phyloP scores from a whole-genome alignment of 1,140 invertebrate genomes.

The Ostrea denselamellosa region DNA sequence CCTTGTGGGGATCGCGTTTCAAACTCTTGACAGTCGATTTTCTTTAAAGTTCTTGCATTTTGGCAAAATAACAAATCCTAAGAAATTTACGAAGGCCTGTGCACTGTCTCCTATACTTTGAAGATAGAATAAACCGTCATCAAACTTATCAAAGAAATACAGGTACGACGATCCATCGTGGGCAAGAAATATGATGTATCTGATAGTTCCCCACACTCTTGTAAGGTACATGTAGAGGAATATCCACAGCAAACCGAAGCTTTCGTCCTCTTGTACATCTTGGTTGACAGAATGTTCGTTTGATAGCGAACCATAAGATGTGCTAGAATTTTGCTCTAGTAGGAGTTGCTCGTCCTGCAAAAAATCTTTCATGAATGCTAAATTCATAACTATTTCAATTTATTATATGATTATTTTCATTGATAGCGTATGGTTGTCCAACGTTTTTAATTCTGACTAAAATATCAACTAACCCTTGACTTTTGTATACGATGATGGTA shows the following conservation, averaged over 20 bases:
- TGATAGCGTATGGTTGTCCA: no score
- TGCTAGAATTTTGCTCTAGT: background rate
- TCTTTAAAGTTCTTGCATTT: background rate
- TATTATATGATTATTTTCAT: no score
- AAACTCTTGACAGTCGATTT: background rate
- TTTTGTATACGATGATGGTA: background rate
- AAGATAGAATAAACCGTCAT: conserved; percentile 22
- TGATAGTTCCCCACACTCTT: background rate
- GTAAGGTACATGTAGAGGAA: conserved; percentile 37
- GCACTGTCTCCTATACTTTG: conserved; percentile 40
- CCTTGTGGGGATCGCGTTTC: no score
- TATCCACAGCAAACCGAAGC: conserved; percentile 25
- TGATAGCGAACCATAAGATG: background rate
- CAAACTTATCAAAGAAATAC: background rate
- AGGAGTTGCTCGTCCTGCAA: background rate
- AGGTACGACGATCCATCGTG: background rate
- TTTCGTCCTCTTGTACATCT: background rate
- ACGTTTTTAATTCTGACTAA: background rate
- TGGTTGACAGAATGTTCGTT: conserved; percentile 2
- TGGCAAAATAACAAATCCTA: background rate
- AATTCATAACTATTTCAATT: background rate
- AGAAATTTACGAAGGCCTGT: conserved; percentile 43
- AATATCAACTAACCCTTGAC: background rate
- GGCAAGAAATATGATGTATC: background rate
- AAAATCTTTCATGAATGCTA: background rate